Base-by-base conservation (phyloP, 2,113 vertebrate genomes). In the Cyanistes caeruleus region DNA sequence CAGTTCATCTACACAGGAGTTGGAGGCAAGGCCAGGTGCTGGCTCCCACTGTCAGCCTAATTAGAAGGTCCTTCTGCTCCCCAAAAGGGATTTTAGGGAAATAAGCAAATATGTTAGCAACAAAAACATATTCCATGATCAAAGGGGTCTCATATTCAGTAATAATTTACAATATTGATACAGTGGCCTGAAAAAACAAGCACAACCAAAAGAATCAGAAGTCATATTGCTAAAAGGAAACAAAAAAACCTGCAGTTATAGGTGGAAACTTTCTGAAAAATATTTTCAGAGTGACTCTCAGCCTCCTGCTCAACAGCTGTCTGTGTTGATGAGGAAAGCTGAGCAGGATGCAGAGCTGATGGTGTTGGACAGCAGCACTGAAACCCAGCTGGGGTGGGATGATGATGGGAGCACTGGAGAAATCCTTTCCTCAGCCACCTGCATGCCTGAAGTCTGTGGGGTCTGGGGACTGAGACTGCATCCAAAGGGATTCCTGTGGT, bases 191-290 rank as follows among this genome's bases (percentile, higher is more conserved):
- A 88, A 93, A 84, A 94, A 80, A 39, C 44, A 56, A 64, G 59
- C 19, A 46, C 41, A 78, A 33, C 72, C 15, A 3, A 88, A 91
- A 90, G 76, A 85, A 96, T 72, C 51, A 51, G 72, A 96, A 91
- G 55, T 89, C 44, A 43, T 93, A 95, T 96, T 97, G 94, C 97
- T 97, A 95, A 83, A 95, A 93, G 41, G 49, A 96, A 97, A 67
- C 63, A 79, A 55, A 95, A 91, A 87, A 8, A 93, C 89, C 20
- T 46, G 84, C 78, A 55, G 58, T 82, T 97, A 22, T 20, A 93
- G 74, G 79, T 91, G 62, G 53, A 97, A 97, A 95, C 64, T 39
- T 73, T 95, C 69, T 64, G 62, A 75, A 76, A 72, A 96, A 67
- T 44, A 93, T 67, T 89, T 93, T 92, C 84, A 70, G 69, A 58